Base-by-base conservation (phyloP, 2,113 vertebrate genomes). In the Lonchura striata region DNA sequence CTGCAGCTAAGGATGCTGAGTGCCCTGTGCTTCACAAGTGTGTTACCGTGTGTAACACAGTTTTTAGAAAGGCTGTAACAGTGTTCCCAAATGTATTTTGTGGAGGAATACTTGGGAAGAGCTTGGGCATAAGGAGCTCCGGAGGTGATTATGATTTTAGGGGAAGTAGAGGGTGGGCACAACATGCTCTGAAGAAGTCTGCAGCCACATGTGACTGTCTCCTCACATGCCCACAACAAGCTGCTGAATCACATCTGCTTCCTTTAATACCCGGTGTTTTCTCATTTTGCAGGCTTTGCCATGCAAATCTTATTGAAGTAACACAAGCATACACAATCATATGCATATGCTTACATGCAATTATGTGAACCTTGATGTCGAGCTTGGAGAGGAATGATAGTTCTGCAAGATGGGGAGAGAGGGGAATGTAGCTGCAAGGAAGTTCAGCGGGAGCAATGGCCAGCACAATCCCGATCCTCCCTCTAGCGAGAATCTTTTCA, bases 171-270 rank as follows among this genome's bases (percentile, higher is more conserved):
- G 30, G 42, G 35, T 41, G 76, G 54, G 56, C 60, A 70, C 10
- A 35, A n/a, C 10, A 20, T 0, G 39, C 53, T 10, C 64, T 35
- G 13, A 35, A 79, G 61, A 60, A 92, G 22, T 54, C 82, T 92
- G 82, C 71, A 86, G 80, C 54, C 76, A 13, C 91, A 75, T 74
- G 46, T 77, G 92, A 54, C 54, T 59, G 86, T 92, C 92, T 94
- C 64, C 35, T 80, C 49, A 63, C 15, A 13, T 84, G 82, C 72
- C 91, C 69, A 64, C 80, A 83, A 78, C 54, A 84, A 84, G 86
- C 83, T 93, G 83, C 92, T 94, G 94, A 91, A 94, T 93, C 92
- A 96, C 80, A 94, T 82, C 91, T 88, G 64, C 79, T 90, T 66
- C 64, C 47, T 93, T 92, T 94, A 63, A 74, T 83, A 20, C 52